Evolutionary conservation across 2,113 vertebrate species (phyloP), one percentile per base, ranked within the genome.

Genomic region (Alligator mississippiensis): DNA sequence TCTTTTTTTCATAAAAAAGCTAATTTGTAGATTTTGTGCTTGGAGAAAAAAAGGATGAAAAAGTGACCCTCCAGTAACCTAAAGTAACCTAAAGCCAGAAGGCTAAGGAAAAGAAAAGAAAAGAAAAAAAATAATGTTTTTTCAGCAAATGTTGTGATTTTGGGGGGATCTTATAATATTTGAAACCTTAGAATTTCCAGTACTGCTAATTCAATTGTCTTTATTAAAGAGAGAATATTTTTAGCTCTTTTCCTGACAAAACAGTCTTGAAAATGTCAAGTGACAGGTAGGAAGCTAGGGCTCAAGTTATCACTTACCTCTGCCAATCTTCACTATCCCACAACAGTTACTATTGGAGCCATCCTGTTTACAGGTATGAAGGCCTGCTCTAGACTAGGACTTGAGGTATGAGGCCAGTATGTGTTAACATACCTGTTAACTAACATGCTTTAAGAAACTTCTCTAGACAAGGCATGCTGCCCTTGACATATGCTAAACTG

Each of bases 221-320:
- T 85, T 62, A 62, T 84, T 84, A 66, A 84, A 75, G 60, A 89
- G 81, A 60, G 77, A 85, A 47, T 95, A 89, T 90, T 95, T 92
- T 6, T 78, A 94, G 24, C 34, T 91, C 83, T 93, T 94, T 80
- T 25, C 77, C 61, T 93, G 90, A 90, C 80, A 90, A 96, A 95
- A 84, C 91, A 91, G 82, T 59, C 96, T 97, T 92, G 89, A 81
- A 62, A 89, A 92, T 90, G 96, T 97, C 95, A 95, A 57, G 58
- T 66, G 92, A 93, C 96, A 97, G 47, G 47, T 47, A 47, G 47
- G 47, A 47, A 47, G 93, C 93, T 94, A 88, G 27, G 54, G 24
- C 38, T 82, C 87, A 88, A 83, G 89, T 97, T 97, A 96, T 97
- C 95, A 80, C 22, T 89, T 47, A 27, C 13, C 70, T 90, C 87